These are phyloP conservation scores for Cynaeus angustus DNA, from an alignment of 2,888 invertebrate species.

Conservation along the genomic window DNA sequence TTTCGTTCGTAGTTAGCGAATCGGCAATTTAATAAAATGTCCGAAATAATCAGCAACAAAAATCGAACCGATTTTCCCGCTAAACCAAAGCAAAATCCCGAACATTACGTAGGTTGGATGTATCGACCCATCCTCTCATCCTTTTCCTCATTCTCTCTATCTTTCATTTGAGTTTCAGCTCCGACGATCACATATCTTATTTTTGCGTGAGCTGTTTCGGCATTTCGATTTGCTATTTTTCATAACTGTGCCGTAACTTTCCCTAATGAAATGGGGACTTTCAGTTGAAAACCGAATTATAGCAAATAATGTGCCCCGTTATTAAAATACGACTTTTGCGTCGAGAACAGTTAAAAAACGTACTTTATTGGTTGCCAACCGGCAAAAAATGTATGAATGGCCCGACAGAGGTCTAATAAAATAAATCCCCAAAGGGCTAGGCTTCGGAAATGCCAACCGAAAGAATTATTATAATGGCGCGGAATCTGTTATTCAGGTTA, in stretches of 20 bases:
- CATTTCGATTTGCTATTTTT: conserved; percentile 4
- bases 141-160: conserved; percentile 7
- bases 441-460: conserved; percentile 16
- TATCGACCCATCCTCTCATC: conserved; percentile 18
- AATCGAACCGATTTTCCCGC: neutral
- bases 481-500: conserved; percentile 19
- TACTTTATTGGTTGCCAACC: conserved; percentile 1
- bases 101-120: conserved; percentile 12
- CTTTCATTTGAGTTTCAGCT: conserved; percentile 24
- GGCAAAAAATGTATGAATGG: conserved; percentile 13
- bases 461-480: conserved; percentile 22
- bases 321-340: conserved; percentile 10
- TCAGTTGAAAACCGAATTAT: neutral
- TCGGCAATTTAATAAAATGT: conserved; percentile 29
- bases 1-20: conserved; percentile 15
- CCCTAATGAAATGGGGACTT: neutral
- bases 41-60: neutral
- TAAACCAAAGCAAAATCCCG: conserved; percentile 17
- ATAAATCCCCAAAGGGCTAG: conserved; percentile 13
- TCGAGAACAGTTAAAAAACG: conserved; percentile 20
- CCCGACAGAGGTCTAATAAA: conserved; percentile 22
- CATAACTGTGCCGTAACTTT: neutral
- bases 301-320: neutral
- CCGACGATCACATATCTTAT: conserved; percentile 17
- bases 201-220: neutral